These are phyloP conservation scores for Cantharis flavilabris DNA, from an alignment of 2,888 invertebrate genomes.

Conservation along the genomic window DNA sequence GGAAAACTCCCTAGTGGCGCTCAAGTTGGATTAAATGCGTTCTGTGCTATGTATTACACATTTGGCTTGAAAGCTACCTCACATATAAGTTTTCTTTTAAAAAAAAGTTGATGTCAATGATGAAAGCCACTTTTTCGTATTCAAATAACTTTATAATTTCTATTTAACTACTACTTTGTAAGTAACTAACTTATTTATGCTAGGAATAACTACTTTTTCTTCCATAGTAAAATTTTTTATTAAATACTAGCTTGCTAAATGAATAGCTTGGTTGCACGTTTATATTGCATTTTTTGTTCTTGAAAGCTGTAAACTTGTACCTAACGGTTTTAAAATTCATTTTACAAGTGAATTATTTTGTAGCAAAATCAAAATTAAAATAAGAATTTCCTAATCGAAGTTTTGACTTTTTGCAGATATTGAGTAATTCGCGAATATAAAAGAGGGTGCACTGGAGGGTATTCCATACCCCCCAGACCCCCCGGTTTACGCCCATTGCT, in stretches of 20 bases:
- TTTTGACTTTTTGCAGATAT: no score
- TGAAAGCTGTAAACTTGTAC: background rate
- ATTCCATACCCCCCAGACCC: no score
- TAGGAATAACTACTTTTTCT: background rate
- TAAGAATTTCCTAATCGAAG: no score
- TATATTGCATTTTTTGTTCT: background rate
- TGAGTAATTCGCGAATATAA: no score
- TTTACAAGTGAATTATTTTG: background rate
- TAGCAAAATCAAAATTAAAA: background rate
- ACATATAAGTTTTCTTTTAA: background rate
- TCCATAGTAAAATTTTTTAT: background rate
- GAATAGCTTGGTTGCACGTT: background rate
- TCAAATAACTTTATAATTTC: background rate
- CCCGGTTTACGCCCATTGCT: no score
- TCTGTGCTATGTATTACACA: constrained; percentile 25
- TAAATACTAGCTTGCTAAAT: background rate
- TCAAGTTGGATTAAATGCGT: constrained; percentile 25
- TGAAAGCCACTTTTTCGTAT: background rate
- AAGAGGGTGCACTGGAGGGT: no score
- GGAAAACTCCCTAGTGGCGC: constrained; percentile 21
- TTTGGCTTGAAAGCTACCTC: constrained; percentile 8
- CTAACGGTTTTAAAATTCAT: background rate
- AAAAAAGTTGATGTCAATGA: background rate
- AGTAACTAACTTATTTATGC: background rate
- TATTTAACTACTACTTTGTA: background rate